Base-by-base conservation (phyloP, 2,888 invertebrate species). In the Abscondita cerata region DNA sequence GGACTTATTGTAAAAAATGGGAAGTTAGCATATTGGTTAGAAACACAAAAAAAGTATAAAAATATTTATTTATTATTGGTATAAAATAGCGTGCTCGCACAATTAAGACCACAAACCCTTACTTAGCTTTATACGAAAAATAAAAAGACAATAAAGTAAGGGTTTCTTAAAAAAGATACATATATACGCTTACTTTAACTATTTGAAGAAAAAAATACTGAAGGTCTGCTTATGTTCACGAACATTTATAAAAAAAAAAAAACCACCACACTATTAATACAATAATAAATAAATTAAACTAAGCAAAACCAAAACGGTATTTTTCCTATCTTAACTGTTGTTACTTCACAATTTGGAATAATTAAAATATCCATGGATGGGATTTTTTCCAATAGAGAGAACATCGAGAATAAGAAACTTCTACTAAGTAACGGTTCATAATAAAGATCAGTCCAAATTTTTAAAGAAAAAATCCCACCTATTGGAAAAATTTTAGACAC, bases 71-170 rank as follows among this genome's bases (percentile, higher is more conserved):
- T 52, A 47, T 59, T 59, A 38, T 59, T 18, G 59, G 20, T 48
- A 52, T 44, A 44, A 44, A 44, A 44, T 44, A 52, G 59, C 59
- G 41, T 59, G 59, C 59, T 57, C 48, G 47, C 52, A 59, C 51
- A 36, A 51, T 13, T 16, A 51, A 44, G 16, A 8, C 16, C 16
- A 18, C 16, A 18, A 16, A 19, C 44, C 44, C n/a, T 18, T 3
- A 18, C 18, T 44, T 19, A 16, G 8, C 8, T 44, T 44, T 44
- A n/a, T n/a, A 25, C 25, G 25, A 25, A 25, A 4, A 25, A 25
- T 25, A 25, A 25, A 25, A 25, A 25, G 6, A 25, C 6, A 4
- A 25, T 25, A 25, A 25, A 25, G 25, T 25, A 25, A 25, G 25
- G 25, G 25, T 25, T 25, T 25, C 25, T 25, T 25, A 25, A 25